These are phyloP conservation scores for Pangasius sanitwongsei DNA, from an alignment of 2,797 vertebrate genomes.

Conservation along the genomic window DNA sequence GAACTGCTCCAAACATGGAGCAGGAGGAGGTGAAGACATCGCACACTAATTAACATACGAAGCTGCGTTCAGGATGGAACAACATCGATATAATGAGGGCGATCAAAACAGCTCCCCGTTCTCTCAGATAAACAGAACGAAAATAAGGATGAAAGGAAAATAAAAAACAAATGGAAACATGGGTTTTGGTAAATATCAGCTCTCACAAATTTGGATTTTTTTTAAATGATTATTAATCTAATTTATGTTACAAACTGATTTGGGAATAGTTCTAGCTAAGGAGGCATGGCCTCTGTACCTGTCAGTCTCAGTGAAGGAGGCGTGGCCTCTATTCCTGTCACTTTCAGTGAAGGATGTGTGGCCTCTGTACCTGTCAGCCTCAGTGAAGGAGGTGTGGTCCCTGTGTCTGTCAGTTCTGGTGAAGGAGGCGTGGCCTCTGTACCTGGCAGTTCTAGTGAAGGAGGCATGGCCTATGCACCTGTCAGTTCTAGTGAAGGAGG, in stretches of 20 bases:
- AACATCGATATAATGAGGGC: constrained; percentile 34
- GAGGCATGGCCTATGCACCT: too few relatives aligned
- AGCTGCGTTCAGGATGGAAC: constrained; percentile 17
- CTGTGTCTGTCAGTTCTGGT: neutral
- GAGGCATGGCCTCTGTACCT: neutral
- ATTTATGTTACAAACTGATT: too few relatives aligned
- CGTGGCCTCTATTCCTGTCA: neutral
- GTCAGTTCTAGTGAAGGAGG: neutral
- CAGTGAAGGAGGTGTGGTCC: neutral
- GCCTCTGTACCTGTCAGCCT: neutral
- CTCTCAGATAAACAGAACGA: neutral
- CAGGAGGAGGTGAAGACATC: constrained; percentile 41
- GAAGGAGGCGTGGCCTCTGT: neutral
- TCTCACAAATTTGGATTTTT: neutral
- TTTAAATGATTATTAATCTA: neutral
- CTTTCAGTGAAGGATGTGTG: neutral
- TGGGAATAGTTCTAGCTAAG: neutral
- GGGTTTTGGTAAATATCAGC: neutral
- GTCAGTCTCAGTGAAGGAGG: neutral
- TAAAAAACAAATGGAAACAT: neutral
- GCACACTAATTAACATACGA: constrained; percentile 41
- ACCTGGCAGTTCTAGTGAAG: neutral
- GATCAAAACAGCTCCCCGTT: neutral
- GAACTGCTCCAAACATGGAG: neutral
- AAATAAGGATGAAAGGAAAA: neutral